These are phyloP conservation scores for Progne subis DNA, from an alignment of 2,113 vertebrate species.

Conservation along the genomic window DNA sequence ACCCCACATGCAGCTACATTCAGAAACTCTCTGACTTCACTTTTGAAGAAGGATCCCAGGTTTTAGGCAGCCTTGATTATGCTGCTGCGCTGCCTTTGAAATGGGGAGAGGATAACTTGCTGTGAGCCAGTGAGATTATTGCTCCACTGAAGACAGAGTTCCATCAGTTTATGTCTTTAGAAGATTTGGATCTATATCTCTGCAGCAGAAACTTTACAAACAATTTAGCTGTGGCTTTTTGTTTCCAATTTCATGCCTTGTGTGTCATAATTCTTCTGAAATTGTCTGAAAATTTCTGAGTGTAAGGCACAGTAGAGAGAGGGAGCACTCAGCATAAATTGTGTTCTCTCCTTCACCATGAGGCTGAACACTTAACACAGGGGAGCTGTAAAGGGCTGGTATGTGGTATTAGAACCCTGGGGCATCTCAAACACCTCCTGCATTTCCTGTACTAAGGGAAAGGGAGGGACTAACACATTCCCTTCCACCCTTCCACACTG, in stretches of 20 bases:
- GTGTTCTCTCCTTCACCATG: background rate
- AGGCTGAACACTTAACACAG: background rate
- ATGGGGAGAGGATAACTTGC: background rate
- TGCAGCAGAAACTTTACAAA: background rate
- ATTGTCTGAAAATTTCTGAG: background rate
- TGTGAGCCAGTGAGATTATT: background rate
- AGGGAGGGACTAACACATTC: background rate
- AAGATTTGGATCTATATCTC: conserved; percentile 5
- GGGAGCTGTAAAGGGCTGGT: background rate
- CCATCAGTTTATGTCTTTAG: background rate
- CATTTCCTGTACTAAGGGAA: background rate
- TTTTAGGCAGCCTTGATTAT: background rate
- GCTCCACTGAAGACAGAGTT: background rate
- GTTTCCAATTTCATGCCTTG: background rate
- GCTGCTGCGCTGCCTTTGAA: background rate
- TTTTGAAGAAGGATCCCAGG: background rate
- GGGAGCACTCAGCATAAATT: background rate
- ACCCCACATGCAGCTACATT: background rate
- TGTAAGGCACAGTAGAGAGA: background rate
- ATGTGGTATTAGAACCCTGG: background rate
- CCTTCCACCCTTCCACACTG: rapidly evolving
- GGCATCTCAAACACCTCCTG: background rate
- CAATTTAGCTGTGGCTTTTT: background rate
- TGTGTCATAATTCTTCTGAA: background rate
- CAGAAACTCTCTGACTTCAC: background rate